Evolutionary conservation across 2,888 invertebrate species (phyloP), one percentile per base, ranked within the genome.

Genomic region (Hyalella azteca): DNA sequence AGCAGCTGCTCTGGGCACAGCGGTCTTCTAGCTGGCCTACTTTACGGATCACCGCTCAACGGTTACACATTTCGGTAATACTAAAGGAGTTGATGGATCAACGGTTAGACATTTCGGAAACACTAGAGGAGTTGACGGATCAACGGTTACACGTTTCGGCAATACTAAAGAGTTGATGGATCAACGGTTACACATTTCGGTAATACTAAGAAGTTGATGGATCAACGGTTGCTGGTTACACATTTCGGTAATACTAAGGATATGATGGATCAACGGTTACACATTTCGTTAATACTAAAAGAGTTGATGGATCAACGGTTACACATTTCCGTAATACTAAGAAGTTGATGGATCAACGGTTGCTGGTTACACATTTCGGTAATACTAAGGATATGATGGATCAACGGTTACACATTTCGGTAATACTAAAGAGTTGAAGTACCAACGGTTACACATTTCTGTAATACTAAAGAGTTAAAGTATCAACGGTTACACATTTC

Each of bases 21-120:
- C n/a, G 15, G 32, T 36, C 66, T 36, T 29, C 66, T 66, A 66
- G 29, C 13, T 66, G 66, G 66, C 66, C 66, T 66, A 66, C 66
- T 66, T 66, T 9, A 36, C 15, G 54, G 5, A 7, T n/a, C 5
- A 7, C 13, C 39, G 36, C 13, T 29, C 66, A 66, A 36, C 19
- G 32, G 66, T 19, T 36, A 36, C 66, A 11, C 26, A 26, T 54
- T 54, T 29, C 54, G 54, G 22, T 54, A 54, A 3, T 54, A 54
- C 3, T 7, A 54, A 29, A 54, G 22, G 54, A 54, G 3, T 45
- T 45, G 13, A 45, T 45, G 19, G 19, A 45, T 45, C 19, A n/a
- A n/a, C n/a, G n/a, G n/a, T n/a, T n/a, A n/a, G n/a, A n/a, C n/a
- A n/a, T n/a, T n/a, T n/a, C n/a, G n/a, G n/a, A n/a, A n/a, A n/a